Evolutionary conservation across 2,888 invertebrate genomes (phyloP), one percentile per base, ranked within the genome.

Genomic region (Phania funesta): DNA sequence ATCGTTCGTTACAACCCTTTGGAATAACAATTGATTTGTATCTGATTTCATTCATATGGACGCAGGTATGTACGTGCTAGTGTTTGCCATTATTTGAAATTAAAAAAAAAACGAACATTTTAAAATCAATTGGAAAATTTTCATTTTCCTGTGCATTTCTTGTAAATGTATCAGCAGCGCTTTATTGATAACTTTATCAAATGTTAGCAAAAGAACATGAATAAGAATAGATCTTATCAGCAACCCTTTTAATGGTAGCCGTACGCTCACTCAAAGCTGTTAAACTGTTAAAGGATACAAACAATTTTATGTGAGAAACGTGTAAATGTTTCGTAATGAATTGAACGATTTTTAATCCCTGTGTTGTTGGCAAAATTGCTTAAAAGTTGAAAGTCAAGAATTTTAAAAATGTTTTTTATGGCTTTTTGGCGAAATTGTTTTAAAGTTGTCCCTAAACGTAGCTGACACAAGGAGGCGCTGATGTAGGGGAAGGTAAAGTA

Each of bases 281-380:
- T 18, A 48, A 48, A 71, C 50, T 20, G 60, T 60, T 60, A 50
- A n/a, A 24, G 50, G 16, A 41, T 29, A 22, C 11, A 50, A 52
- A 73, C n/a, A 8, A 11, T 52, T 46, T 73, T 62, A 73, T 73
- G 73, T 9, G 29, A n/a, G 35, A 73, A 73, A 52, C 62, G 73
- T 62, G 73, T 52, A 41, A 62, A 60, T 52, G 50, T 26, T 71
- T 24, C 26, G 24, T n/a, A 54, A 68, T 24, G 24, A 50, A 13
- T n/a, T 20, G 13, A 1, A 16, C 26, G 41, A 26, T 67, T 54
- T 22, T 32, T 64, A 60, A 29, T 44, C 44, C 22, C 13, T 67
- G 3, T 16, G 22, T 38, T 32, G 11, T 50, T 38, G 50, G 22
- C 16, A 8, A 35, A 13, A 65, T 24, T 16, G 16, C 13, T 26